Conservation (phyloP, 2,797 vertebrate species). For the Amblyopsis hoosieri region DNA sequence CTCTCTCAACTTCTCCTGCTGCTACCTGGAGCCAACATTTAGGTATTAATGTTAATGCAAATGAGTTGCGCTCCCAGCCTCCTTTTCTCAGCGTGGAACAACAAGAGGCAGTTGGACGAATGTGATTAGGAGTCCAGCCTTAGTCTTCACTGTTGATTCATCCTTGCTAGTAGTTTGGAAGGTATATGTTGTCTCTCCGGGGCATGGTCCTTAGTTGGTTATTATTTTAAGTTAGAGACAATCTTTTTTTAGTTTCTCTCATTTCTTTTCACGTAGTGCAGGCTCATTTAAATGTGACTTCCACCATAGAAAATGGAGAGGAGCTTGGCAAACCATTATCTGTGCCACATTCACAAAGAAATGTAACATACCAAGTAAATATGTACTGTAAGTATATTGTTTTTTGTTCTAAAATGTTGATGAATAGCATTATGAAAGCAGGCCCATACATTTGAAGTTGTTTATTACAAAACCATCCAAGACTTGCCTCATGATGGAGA, state of each 20-base stretch:
- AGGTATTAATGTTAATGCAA: conserved; percentile 68
- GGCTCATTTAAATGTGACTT: conserved; percentile 56
- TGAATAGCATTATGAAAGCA: conserved; percentile 44
- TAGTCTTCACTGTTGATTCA: conserved; percentile 48
- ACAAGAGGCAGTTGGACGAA: conserved; percentile 40
- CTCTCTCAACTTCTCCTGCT: conserved; percentile 65
- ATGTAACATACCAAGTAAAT: conserved; percentile 22
- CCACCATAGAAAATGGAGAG: conserved; percentile 53
- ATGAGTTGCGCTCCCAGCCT: conserved; percentile 52
- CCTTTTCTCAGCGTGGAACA: conserved; percentile 46
- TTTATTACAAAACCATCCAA: conserved; percentile 48
- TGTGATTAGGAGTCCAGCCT: conserved; percentile 25
- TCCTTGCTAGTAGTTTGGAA: conserved; percentile 53
- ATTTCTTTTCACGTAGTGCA: conserved; percentile 54
- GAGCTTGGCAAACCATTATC: conserved; percentile 23
- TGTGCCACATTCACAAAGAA: conserved; percentile 8
- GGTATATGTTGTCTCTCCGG: conserved; percentile 60
- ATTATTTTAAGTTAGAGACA: conserved; percentile 56
- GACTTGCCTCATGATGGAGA: conserved; percentile 53
- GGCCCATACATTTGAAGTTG: conserved; percentile 48
- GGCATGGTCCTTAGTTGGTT: conserved; percentile 44
- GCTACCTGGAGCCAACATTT: conserved; percentile 60
- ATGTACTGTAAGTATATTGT: not conserved
- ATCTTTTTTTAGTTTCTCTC: conserved; percentile 46
- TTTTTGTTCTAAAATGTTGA: conserved; percentile 29